Percentiles rank a stretch among this genome's conserved stretches.
Conservation (phyloP, 1,140 invertebrate species). For the Atopsyche davidsoni region DNA sequence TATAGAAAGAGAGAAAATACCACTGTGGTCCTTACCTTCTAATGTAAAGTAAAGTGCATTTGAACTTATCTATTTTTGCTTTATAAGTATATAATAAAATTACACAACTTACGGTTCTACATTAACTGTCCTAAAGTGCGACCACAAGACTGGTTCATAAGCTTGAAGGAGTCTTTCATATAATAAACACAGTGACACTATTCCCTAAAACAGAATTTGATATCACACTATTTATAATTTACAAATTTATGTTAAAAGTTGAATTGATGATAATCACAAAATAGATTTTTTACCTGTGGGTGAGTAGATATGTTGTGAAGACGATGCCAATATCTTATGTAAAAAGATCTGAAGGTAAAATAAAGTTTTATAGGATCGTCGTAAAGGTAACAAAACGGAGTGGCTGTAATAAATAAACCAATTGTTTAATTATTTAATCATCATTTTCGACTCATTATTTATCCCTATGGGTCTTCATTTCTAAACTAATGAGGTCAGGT, state of each 20-base stretch:
- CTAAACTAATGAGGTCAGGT: too few species aligned
- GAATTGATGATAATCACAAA: background rate
- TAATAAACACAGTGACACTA: conserved; percentile 71
- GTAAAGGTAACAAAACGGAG: conserved; percentile 90
- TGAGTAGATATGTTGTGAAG: conserved; percentile 88
- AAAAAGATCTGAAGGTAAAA: conserved; percentile 86
- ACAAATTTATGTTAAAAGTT: background rate
- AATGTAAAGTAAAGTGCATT: too few species aligned
- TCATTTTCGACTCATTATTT: background rate
- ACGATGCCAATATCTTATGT: conserved; percentile 84
- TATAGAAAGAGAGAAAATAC: background rate
- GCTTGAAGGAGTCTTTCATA: conserved; percentile 89
- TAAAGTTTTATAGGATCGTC: conserved; percentile 83
- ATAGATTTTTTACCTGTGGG: conserved; percentile 53
- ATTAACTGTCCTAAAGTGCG: conserved; percentile 79
- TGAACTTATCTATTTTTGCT: background rate
- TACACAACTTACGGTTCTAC: conserved; percentile 81
- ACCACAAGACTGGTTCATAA: conserved; percentile 83
- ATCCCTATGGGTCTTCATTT: too few species aligned
- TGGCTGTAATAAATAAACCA: conserved; percentile 74
- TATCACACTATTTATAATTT: too few species aligned
- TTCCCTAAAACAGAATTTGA: conserved; percentile 57
- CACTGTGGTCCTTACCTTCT: too few species aligned
- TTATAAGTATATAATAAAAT: background rate
- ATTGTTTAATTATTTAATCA: conserved; percentile 2